phyloP scores from a whole-genome alignment of 2,113 vertebrate genomes.

The Trematocara variabile region DNA sequence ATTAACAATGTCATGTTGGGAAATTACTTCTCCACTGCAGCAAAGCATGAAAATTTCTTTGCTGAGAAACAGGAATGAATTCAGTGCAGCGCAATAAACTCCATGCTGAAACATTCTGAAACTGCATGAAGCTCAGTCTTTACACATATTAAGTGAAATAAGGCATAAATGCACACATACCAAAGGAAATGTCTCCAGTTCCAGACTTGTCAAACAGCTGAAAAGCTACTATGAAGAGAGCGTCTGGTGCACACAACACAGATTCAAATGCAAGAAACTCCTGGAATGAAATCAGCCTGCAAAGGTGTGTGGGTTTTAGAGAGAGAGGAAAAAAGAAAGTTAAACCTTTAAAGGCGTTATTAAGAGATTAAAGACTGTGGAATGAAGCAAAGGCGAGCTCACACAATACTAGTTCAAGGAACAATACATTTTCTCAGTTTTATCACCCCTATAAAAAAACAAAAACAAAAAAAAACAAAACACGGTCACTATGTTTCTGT shows the following conservation, averaged over 20 bases:
- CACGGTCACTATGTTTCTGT: not conserved
- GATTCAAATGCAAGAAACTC: conserved; percentile 98
- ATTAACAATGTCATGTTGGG: not conserved
- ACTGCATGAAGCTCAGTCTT: not conserved
- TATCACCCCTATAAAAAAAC: not conserved
- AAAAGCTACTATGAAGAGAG: conserved; percentile 96
- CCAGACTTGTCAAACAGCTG: conserved; percentile 97
- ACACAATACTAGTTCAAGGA: not conserved
- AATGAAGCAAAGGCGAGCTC: not conserved
- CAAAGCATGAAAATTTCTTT: not conserved
- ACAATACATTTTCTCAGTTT: not conserved
- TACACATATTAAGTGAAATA: not conserved
- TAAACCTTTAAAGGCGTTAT: not conserved
- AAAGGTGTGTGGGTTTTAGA: not conserved
- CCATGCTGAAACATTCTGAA: not conserved
- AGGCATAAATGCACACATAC: conserved; percentile 69
- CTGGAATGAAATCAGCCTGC: conserved; percentile 95
- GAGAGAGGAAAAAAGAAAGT: not conserved
- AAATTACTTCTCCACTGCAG: not conserved
- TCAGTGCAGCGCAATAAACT: not conserved
- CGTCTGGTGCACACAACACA: conserved; percentile 92
- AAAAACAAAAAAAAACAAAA: not conserved
- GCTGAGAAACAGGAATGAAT: not conserved
- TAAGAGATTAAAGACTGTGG: not conserved
- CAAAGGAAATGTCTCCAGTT: conserved; percentile 91